These are phyloP conservation scores for Drosophila yakuba DNA, from an alignment of 1,140 invertebrate species.

Conservation along the genomic window DNA sequence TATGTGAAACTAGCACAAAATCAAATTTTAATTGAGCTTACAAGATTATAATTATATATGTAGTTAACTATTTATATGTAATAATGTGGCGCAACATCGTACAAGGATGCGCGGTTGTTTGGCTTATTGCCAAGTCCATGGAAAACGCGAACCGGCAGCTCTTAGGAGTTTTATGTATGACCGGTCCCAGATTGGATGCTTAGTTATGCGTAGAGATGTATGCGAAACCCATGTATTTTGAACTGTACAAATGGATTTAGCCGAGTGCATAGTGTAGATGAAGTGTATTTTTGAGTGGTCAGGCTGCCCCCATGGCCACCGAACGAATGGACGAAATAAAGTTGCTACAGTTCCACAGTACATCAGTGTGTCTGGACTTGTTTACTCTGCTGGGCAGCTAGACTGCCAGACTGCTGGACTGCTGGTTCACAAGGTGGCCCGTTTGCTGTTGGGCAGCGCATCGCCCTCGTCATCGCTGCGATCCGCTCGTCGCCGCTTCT, in stretches of 20 bases:
- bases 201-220: conserved; percentile 47
- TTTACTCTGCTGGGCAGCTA: neutral
- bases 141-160: neutral
- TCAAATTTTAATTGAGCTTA: conserved; percentile 58
- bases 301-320: conserved; percentile 5
- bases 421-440: conserved; percentile 50
- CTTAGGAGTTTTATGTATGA: conserved; percentile 1
- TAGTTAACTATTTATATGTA: conserved; percentile 56
- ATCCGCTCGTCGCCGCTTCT: conserved; percentile 72
- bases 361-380: neutral
- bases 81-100: conserved; percentile 15
- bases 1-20: conserved; percentile 51
- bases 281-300: conserved; percentile 34
- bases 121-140: conserved; percentile 3
- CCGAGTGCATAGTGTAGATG: conserved; percentile 1
- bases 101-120: conserved; percentile 1
- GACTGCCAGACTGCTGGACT: too few species aligned
- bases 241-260: conserved; percentile 25
- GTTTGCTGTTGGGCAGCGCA: conserved; percentile 47
- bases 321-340: conserved; percentile 47
- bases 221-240: conserved; percentile 26
- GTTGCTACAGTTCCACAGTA: conserved; percentile 35
- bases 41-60: conserved; percentile 49
- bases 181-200: conserved; percentile 19
- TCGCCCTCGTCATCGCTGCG: conserved; percentile 63